Base-by-base conservation (phyloP, 2,888 invertebrate species). In the Acheta domesticus region DNA sequence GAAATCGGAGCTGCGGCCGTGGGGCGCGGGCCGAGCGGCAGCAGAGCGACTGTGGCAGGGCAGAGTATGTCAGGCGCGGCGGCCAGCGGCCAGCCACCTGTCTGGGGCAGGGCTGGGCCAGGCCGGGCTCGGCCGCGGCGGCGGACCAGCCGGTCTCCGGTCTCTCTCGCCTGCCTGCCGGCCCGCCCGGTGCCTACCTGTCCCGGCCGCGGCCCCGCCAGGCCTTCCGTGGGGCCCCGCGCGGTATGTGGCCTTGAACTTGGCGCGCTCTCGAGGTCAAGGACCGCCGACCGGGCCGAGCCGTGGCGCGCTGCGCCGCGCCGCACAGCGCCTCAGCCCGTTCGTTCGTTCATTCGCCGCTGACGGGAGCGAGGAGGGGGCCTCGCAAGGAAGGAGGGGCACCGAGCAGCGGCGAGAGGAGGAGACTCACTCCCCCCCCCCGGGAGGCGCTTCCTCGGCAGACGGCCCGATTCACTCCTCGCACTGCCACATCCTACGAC, bases 201-300 rank as follows among this genome's bases (percentile, higher is more conserved):
- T 62, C n/a, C 62, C 62, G 14, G 16, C 62, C n/a, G 62, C n/a
- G 62, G 62, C 14, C 14, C 62, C 62, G 16, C 62, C 62, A n/a
- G 36, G 36, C 36, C 36, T 36, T 36, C 36, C 36, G n/a, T n/a
- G 62, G 62, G 62, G 62, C 62, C 62, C n/a, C 62, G 62, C 62
- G 62, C 62, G 62, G 62, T 62, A 62, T 62, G 62, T 62, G 62
- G 62, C 62, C 62, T 62, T 62, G 62, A 62, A 62, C 62, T 62
- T 62, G 62, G 62, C 62, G n/a, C 14, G 62, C 62, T 62, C 16
- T 19, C 62, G 62, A 62, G 62, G 62, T 62, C 62, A 62, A 62
- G 62, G 62, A 62, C 62, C 62, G 62, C 14, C 23, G 23, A 23
- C 23, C 23, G 23, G 23, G 23, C 23, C 23, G 23, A 3, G 23